Percentiles rank a stretch among this genome's conserved stretches.
These are phyloP conservation scores for Ganaspis sp. DNA, from an alignment of 1,140 invertebrate genomes.

Conservation along the genomic window DNA sequence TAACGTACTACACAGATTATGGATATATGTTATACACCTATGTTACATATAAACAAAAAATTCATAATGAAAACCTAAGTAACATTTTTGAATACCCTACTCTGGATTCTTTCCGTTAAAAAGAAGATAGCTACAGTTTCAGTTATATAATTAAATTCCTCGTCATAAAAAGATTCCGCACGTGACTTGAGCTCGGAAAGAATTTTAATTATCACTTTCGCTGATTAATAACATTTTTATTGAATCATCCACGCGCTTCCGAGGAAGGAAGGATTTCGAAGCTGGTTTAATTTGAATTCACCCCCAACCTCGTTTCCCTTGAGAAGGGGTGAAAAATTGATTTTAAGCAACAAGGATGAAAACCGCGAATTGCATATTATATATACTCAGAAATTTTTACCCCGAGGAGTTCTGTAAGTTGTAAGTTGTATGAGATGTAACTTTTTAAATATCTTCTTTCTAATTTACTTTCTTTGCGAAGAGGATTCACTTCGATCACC, in stretches of 20 bases:
- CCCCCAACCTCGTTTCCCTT: background rate
- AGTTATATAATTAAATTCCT: background rate
- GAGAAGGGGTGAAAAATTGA: background rate
- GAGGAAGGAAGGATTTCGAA: background rate
- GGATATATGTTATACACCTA: no score
- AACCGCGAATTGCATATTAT: slow-evolving; percentile 34
- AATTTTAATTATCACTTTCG: slow-evolving; percentile 16
- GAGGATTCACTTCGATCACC: background rate
- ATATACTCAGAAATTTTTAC: slow-evolving; percentile 38
- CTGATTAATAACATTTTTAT: slow-evolving; percentile 26
- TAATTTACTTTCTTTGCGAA: background rate
- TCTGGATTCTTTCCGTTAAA: no score
- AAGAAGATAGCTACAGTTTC: no score
- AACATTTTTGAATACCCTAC: no score
- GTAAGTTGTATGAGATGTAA: background rate
- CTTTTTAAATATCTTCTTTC: background rate
- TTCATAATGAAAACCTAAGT: no score
- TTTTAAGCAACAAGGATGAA: slow-evolving; percentile 2
- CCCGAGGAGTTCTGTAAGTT: slow-evolving; percentile 37
- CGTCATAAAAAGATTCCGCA: background rate
- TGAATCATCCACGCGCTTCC: slow-evolving; percentile 21
- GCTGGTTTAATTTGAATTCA: slow-evolving; percentile 11
- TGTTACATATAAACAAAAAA: no score
- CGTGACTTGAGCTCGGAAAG: background rate
- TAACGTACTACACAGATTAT: no score